Base-by-base conservation (phyloP, 2,113 vertebrate species). In the Gorsachius goisagi region DNA sequence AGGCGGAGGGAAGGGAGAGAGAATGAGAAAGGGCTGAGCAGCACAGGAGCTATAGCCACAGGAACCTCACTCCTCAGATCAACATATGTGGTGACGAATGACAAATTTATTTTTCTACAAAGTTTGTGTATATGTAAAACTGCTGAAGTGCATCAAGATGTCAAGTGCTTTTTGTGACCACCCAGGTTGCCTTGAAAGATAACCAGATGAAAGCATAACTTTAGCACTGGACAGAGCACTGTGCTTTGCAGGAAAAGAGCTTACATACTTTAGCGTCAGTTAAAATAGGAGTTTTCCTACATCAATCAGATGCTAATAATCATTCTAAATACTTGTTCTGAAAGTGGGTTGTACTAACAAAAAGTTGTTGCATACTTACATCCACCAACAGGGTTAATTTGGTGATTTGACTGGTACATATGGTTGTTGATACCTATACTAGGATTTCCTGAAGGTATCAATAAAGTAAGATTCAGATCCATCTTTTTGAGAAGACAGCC, bases 81-180 rank as follows among this genome's bases (percentile, higher is more conserved):
- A 99, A 98, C 99, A 99, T 99, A 99, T 99, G 99, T 99, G 98
- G 99, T 99, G 99, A 99, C 97, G 98, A 99, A 99, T 99, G 99
- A 99, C 99, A 99, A 99, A 99, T 99, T 99, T 99, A 99, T 99
- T 99, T 99, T 99, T 99, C 99, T 99, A 99, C 99, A 98, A 99
- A 99, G 99, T 98, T 99, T 99, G 99, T 99, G 98, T 99, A 99
- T 99, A 99, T 99, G 99, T 99, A 99, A 99, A 99, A 99, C 99
- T 99, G 99, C 99, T 99, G 99, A 99, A 99, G 99, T 99, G 99
- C 99, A 99, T 99, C 99, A 99, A 99, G 99, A 99, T 99, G 99
- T 99, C 99, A 99, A 99, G 99, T 99, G 98, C 99, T 99, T 99
- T 99, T 98, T 98, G 98, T 99, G 99, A 98, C 99, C 99, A 99